phyloP scores from a whole-genome alignment of 2,797 vertebrate genomes.

The Clarias platycephalus region DNA sequence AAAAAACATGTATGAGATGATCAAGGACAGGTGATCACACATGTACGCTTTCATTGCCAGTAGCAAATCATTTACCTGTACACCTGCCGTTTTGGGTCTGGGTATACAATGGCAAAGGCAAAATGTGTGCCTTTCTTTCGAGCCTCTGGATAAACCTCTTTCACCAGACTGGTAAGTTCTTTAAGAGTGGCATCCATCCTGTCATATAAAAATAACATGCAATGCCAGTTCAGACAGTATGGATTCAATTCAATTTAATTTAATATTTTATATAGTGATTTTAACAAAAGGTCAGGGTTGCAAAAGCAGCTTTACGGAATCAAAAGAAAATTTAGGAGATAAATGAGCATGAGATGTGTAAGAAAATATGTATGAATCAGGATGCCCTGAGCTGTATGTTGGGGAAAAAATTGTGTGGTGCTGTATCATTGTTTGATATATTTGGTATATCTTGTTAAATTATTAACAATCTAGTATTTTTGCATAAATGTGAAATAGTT shows the following conservation, averaged over 20 bases:
- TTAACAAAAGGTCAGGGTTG: too few species aligned
- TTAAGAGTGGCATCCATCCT: slow-evolving; percentile 99
- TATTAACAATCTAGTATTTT: too few species aligned
- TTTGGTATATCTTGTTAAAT: not conserved
- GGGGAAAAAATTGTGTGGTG: not conserved
- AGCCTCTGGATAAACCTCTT: slow-evolving; percentile 97
- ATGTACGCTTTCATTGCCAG: too few species aligned
- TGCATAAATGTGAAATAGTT: too few species aligned
- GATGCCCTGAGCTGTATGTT: not conserved
- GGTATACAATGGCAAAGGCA: slow-evolving; percentile 94
- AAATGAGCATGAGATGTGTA: too few species aligned
- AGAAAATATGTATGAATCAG: too few species aligned
- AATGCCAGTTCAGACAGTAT: not conserved
- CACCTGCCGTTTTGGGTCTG: slow-evolving; percentile 88
- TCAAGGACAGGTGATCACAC: not conserved
- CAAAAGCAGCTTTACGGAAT: too few species aligned
- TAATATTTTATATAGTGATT: too few species aligned
- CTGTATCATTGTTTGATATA: not conserved
- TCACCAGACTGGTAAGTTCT: slow-evolving; percentile 94
- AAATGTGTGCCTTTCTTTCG: slow-evolving; percentile 98
- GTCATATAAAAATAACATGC: not conserved
- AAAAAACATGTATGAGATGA: not conserved
- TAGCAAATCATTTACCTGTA: slow-evolving; percentile 78
- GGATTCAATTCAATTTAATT: too few species aligned
- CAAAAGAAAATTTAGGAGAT: too few species aligned